Evolutionary conservation across 2,888 invertebrate species (phyloP).

Genomic region (Eupeodes latifasciatus): DNA sequence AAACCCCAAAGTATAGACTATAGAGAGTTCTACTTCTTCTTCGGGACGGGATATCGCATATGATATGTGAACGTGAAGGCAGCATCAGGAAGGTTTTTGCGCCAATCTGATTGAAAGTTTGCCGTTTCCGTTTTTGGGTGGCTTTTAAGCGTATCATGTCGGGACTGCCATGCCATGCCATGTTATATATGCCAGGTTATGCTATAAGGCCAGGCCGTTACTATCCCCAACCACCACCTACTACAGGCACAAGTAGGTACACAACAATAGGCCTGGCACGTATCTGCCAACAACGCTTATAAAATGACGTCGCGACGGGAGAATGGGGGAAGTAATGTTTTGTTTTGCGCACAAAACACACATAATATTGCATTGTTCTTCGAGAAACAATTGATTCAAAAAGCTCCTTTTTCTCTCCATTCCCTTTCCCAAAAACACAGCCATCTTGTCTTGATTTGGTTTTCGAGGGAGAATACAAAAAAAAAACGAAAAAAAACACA

Average conservation of each 20-base stretch:
- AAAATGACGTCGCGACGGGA: background rate
- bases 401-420: background rate
- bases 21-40: conserved; percentile 1
- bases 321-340: conserved; percentile 64
- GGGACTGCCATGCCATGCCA: conserved; percentile 51
- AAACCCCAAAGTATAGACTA: conserved; percentile 5
- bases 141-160: conserved; percentile 76
- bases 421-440: background rate
- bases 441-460: conserved; percentile 71
- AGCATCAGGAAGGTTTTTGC: conserved; percentile 66
- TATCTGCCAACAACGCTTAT: conserved; percentile 46
- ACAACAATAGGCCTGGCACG: conserved; percentile 72
- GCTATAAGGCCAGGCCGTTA: conserved; percentile 52
- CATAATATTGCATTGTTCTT: conserved; percentile 72
- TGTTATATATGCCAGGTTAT: too few relatives aligned
- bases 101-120: conserved; percentile 77
- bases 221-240: conserved; percentile 46
- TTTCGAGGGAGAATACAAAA: conserved; percentile 39
- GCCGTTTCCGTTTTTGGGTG: conserved; percentile 75
- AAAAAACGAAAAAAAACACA: conserved; percentile 7
- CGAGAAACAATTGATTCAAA: conserved; percentile 72
- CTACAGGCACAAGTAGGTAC: background rate
- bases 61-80: conserved; percentile 20
- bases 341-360: conserved; percentile 68
- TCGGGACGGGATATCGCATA: conserved; percentile 8